phyloP scores from a whole-genome alignment of 1,140 invertebrate genomes.

The Elysia chlorotica region DNA sequence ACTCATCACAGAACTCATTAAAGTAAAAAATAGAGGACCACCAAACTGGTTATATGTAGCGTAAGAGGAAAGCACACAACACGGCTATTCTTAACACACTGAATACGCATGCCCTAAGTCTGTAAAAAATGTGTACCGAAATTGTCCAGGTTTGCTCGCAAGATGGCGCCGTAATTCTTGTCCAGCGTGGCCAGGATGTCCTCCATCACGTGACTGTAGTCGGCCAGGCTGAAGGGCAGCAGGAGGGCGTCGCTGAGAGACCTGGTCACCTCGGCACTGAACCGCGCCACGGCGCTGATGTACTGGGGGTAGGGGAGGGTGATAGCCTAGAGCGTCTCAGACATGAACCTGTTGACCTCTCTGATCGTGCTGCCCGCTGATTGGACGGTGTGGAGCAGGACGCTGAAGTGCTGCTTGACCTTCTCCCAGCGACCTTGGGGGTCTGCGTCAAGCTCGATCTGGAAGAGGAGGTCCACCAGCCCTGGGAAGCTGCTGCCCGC shows the following conservation, averaged over 20 bases:
- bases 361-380: slow-evolving; percentile 45
- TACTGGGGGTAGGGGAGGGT: no score
- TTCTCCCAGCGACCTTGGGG: slow-evolving; percentile 43
- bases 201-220: slow-evolving; percentile 33
- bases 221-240: slow-evolving; percentile 56
- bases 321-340: slow-evolving; percentile 37
- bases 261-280: slow-evolving; percentile 54
- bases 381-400: slow-evolving; percentile 42
- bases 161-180: slow-evolving; percentile 23
- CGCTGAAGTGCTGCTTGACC: slow-evolving; percentile 47
- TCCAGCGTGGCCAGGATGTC: slow-evolving; percentile 23
- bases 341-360: slow-evolving; percentile 42
- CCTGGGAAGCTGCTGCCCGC: slow-evolving; percentile 61
- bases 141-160: slow-evolving; percentile 17
- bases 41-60: no score
- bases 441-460: slow-evolving; percentile 37
- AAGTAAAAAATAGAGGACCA: no score
- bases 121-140: neutral
- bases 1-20: no score
- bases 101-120: no score
- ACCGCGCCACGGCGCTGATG: slow-evolving; percentile 54
- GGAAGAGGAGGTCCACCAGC: slow-evolving; percentile 55
- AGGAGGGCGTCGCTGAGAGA: slow-evolving; percentile 58
- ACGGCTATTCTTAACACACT: no score
- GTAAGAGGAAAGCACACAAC: no score